These are phyloP conservation scores for Helicolenus hilgendorfi DNA, from an alignment of 2,797 vertebrate species.

Conservation along the genomic window DNA sequence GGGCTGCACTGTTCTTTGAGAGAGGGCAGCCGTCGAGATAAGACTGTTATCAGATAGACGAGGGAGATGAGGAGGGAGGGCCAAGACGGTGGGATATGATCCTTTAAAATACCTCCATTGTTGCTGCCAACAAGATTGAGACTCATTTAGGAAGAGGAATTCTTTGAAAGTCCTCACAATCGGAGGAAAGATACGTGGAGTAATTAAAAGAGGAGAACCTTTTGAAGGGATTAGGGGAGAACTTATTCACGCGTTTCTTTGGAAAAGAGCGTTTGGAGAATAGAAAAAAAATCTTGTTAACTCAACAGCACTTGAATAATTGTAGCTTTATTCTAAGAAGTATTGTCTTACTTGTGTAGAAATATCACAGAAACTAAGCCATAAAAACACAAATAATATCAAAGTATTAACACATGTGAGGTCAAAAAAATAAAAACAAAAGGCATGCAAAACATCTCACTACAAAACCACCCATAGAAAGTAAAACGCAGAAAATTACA, in stretches of 20 bases:
- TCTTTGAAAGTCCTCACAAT: constrained; percentile 39
- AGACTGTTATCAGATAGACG: constrained; percentile 58
- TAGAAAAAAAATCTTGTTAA: not conserved
- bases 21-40: constrained; percentile 60
- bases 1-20: constrained; percentile 35
- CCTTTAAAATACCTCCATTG: constrained; percentile 55
- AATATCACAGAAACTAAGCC: not conserved
- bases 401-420: not conserved
- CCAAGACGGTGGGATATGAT: constrained; percentile 40
- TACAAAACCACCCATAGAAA: not conserved
- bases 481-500: constrained; percentile 19
- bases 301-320: not conserved
- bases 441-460: not conserved
- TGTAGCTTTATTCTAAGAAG: not conserved
- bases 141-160: constrained; percentile 45
- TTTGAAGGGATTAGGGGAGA: constrained; percentile 56
- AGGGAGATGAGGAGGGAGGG: constrained; percentile 57
- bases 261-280: constrained; percentile 15
- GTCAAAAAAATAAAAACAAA: not conserved
- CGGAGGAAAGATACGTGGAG: not conserved
- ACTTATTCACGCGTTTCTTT: constrained; percentile 20
- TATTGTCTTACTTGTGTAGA: not conserved
- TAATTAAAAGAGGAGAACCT: constrained; percentile 46
- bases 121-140: constrained; percentile 36
- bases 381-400: not conserved